Base-by-base conservation (phyloP, 2,113 vertebrate species). In the Cephalophus harveyi region DNA sequence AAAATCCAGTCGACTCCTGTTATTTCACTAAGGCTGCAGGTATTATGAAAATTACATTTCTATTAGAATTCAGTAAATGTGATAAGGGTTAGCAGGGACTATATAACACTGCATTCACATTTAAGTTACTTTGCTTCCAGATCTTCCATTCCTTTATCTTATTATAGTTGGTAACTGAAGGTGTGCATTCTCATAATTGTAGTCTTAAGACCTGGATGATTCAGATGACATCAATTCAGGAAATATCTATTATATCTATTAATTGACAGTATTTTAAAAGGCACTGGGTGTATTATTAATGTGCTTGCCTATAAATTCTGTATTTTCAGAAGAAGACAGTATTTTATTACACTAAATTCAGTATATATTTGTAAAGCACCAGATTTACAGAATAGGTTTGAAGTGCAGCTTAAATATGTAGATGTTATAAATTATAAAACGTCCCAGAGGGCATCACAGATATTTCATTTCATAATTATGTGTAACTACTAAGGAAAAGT, bases 301-400 rank as follows among this genome's bases (percentile, higher is more conserved):
- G 87, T 52, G 25, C 60, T 93, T 95, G 27, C 76, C 87, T 97
- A 76, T 83, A 86, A 92, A 83, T 93, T 92, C 33, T 87, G 11
- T 62, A 40, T 23, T 74, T 74, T 74, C 67, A 74, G 19, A 74
- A 90, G 52, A 83, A 23, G 30, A 5, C 3, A 83, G 62, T 57
- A 76, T 67, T 76, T 17, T 28, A 93, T 57, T 52, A 64, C 10
- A 90, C 52, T 89, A 94, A 76, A 94, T 87, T 95, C 21, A 90
- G 16, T 43, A 93, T 57, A 55, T 88, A 97, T 89, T 87, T 97
- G 54, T 21, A 82, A 15, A 89, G 6, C 5, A 86, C 17, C 33
- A 48, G 9, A n/a, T 52, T 86, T 93, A 71, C 1, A 59, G 62
- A 92, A 67, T 1, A 97, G 19, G 4, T 88, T 76, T 81, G 16